phyloP scores from a whole-genome alignment of 92 coral and sea anemone species.

The Actinostola sp. region DNA sequence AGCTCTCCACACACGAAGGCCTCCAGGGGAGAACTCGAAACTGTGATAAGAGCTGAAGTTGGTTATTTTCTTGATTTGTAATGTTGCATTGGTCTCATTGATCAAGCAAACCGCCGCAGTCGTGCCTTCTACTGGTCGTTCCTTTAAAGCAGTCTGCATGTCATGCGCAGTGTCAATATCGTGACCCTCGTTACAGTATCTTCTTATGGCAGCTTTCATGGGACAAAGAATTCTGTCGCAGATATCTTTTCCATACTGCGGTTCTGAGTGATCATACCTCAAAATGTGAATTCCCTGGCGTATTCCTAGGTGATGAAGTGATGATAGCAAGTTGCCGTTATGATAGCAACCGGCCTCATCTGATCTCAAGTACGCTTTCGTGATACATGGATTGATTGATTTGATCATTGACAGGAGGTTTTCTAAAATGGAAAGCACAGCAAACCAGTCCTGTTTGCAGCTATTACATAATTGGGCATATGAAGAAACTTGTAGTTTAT shows the following conservation, averaged over 20 bases:
- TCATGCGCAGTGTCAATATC: constrained; percentile 10
- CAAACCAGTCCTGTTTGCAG: constrained; percentile 43
- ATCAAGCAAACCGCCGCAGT: constrained; percentile 4
- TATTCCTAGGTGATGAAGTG: no score
- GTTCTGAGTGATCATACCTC: background rate
- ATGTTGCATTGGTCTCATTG: no score
- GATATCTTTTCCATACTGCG: background rate
- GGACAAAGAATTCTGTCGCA: background rate
- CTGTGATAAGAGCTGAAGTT: no score
- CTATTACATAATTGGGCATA: constrained; percentile 40
- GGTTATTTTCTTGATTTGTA: no score
- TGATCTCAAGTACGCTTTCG: constrained; percentile 31
- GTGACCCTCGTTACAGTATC: constrained; percentile 5
- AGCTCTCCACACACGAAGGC: no score
- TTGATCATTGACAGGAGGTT: constrained; percentile 9
- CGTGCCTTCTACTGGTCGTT: constrained; percentile 9
- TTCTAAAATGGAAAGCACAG: constrained; percentile 20
- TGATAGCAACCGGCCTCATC: constrained; percentile 67
- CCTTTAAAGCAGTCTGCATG: constrained; percentile 9
- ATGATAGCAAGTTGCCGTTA: constrained; percentile 37
- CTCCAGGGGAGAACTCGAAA: no score
- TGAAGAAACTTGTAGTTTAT: background rate
- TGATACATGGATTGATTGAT: constrained; percentile 4
- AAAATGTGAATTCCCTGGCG: no score
- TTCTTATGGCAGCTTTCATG: constrained; percentile 3